phyloP scores from a whole-genome alignment of 1,140 invertebrate species.

The Drosophila truncata region DNA sequence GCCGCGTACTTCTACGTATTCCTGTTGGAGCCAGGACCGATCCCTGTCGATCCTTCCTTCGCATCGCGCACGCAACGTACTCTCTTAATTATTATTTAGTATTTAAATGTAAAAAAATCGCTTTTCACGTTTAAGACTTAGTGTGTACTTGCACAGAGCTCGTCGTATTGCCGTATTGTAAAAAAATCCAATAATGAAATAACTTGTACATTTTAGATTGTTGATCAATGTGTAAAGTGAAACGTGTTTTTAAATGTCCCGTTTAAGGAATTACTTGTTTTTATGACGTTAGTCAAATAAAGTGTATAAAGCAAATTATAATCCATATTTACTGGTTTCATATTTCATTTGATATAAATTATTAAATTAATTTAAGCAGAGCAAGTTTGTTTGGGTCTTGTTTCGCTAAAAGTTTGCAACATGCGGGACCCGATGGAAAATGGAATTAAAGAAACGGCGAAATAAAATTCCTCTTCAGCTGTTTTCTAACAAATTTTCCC shows the following conservation, averaged over 20 bases:
- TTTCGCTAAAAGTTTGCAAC: background rate
- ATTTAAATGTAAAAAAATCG: conserved; percentile 57
- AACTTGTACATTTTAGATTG: conserved; percentile 71
- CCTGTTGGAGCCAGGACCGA: conserved; percentile 31
- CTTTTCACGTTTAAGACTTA: conserved; percentile 60
- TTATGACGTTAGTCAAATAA: conserved; percentile 78
- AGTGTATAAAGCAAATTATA: conserved; percentile 59
- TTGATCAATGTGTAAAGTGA: conserved; percentile 78
- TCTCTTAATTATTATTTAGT: conserved; percentile 84
- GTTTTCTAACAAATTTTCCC: no score
- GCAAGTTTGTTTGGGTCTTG: background rate
- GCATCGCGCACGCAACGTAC: conserved; percentile 55
- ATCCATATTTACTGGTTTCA: background rate
- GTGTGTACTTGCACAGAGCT: conserved; percentile 27
- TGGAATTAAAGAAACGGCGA: background rate
- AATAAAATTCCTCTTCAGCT: no score
- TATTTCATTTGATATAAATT: background rate
- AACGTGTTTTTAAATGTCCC: conserved; percentile 61
- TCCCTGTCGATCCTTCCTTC: background rate
- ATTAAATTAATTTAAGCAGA: background rate
- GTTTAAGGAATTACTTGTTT: conserved; percentile 66
- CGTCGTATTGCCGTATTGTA: conserved; percentile 50
- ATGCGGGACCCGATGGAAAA: background rate
- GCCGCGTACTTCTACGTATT: conserved; percentile 42
- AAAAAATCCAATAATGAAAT: conserved; percentile 33